Conservation (phyloP, 1,140 invertebrate genomes). For the Megalopta genalis region DNA sequence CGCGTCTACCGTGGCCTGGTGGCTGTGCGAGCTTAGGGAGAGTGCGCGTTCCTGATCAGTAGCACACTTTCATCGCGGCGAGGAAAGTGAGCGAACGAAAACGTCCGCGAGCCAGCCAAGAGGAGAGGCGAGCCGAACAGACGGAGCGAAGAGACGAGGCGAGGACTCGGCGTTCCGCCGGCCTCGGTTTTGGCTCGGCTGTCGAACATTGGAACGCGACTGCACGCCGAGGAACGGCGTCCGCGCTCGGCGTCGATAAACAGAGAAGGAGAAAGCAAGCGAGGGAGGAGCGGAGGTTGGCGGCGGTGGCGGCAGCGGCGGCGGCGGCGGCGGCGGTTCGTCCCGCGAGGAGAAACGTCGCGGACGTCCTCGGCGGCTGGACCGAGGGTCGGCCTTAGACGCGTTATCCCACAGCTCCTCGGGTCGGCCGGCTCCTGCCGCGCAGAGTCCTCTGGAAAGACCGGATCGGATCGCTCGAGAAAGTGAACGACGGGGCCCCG, state of each 20-base stretch:
- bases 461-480: conserved; percentile 1
- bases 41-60: conserved; percentile 68
- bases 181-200: conserved; percentile 2
- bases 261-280: conserved; percentile 48
- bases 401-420: too few relatives aligned
- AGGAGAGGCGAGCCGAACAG: too few relatives aligned
- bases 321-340: too few relatives aligned
- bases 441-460: too few relatives aligned
- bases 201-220: conserved; percentile 21
- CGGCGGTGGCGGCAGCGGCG: not conserved
- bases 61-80: conserved; percentile 72
- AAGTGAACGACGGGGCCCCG: conserved; percentile 5
- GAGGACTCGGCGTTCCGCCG: conserved; percentile 14
- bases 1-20: not conserved
- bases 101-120: conserved; percentile 32
- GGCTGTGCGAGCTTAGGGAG: conserved; percentile 50
- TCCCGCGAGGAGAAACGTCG: conserved; percentile 18
- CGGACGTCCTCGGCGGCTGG: not conserved
- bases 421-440: too few relatives aligned
- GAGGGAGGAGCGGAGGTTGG: not conserved
- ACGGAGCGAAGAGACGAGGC: too few relatives aligned
- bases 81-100: conserved; percentile 70
- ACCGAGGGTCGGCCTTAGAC: too few relatives aligned
- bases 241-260: not conserved
- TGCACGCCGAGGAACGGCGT: conserved; percentile 24